These are phyloP conservation scores for Thaleichthys pacificus DNA, from an alignment of 2,797 vertebrate genomes.

Conservation along the genomic window DNA sequence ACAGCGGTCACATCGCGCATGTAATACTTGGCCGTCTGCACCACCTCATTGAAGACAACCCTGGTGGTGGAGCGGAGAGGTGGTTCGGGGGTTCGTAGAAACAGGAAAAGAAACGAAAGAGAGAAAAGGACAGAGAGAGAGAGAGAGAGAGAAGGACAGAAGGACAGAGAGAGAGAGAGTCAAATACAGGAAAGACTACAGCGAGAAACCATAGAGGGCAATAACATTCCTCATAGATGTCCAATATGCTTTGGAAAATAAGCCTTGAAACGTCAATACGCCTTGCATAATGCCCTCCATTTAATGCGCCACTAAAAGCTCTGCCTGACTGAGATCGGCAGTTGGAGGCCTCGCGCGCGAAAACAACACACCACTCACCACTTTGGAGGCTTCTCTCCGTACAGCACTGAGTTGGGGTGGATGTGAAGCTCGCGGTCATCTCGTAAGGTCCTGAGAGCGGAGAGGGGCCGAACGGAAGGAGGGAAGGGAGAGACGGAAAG, in stretches of 20 bases:
- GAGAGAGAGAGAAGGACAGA: too few relatives aligned
- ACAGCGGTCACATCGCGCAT: conserved; percentile 98
- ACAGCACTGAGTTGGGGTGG: conserved; percentile 95
- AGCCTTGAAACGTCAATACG: background rate
- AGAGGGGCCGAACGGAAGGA: background rate
- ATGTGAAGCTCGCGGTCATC: conserved; percentile 95
- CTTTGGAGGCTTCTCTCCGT: conserved; percentile 93
- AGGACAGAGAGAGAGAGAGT: too few relatives aligned
- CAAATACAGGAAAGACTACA: background rate
- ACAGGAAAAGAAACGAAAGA: too few relatives aligned
- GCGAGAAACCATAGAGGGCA: background rate
- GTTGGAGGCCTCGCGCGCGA: too few relatives aligned
- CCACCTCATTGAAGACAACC: conserved; percentile 97
- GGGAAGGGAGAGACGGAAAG: background rate
- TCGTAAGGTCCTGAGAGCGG: conserved; percentile 84
- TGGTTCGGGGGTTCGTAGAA: too few relatives aligned
- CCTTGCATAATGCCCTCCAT: background rate
- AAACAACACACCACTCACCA: conserved; percentile 77
- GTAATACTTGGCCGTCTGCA: conserved; percentile 95
- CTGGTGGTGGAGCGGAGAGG: conserved; percentile 56
- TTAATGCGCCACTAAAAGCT: background rate
- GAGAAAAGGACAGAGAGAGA: too few relatives aligned
- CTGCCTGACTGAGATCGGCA: background rate
- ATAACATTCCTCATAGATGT: background rate
- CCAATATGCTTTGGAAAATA: background rate